These are phyloP conservation scores for Catharus bicknelli DNA, from an alignment of 2,113 vertebrate species.

Conservation along the genomic window DNA sequence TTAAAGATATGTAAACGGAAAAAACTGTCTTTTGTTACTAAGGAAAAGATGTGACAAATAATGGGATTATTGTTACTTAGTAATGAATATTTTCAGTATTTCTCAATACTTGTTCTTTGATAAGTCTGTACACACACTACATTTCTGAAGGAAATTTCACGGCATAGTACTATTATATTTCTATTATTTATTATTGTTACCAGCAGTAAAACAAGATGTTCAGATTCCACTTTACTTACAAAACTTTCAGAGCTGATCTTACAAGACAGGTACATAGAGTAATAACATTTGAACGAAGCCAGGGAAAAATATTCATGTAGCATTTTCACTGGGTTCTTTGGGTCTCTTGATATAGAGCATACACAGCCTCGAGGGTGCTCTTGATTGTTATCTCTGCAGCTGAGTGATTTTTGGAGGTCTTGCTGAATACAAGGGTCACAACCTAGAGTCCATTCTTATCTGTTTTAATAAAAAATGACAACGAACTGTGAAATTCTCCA, in stretches of 20 bases:
- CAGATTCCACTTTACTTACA: background rate
- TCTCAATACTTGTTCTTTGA: background rate
- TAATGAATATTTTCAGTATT: background rate
- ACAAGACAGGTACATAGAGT: conserved; percentile 14
- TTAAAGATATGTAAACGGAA: background rate
- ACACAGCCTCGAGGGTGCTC: conserved; percentile 38
- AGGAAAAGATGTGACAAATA: background rate
- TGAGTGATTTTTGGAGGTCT: conserved; percentile 71
- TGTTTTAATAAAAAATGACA: conserved; percentile 75
- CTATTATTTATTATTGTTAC: conserved; percentile 7
- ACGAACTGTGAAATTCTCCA: conserved; percentile 62
- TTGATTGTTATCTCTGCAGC: conserved; percentile 72
- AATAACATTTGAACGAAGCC: background rate
- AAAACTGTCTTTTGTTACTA: background rate
- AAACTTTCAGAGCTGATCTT: conserved; percentile 18
- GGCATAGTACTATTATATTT: background rate
- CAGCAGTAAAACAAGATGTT: background rate
- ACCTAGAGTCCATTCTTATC: conserved; percentile 71
- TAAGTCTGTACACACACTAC: background rate
- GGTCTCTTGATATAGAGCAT: conserved; percentile 21
- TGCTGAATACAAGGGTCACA: conserved; percentile 72
- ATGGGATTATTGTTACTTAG: background rate
- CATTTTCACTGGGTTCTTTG: conserved; percentile 9
- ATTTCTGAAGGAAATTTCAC: background rate
- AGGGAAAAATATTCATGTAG: conserved; percentile 8